Evolutionary conservation across 2,113 vertebrate genomes (phyloP).

Genomic region (Sturnus vulgaris): DNA sequence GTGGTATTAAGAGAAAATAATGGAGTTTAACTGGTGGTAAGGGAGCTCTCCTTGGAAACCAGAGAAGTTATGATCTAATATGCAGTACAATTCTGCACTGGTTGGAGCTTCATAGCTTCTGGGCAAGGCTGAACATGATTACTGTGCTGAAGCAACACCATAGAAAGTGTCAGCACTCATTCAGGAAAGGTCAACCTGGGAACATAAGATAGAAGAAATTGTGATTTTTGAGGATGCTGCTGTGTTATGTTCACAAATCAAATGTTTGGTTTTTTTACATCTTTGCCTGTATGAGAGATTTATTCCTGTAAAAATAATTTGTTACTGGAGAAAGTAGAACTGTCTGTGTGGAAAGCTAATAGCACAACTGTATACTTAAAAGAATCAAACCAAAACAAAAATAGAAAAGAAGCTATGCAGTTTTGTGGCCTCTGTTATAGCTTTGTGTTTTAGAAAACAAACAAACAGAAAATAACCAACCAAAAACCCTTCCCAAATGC

Average conservation of each 20-base stretch:
- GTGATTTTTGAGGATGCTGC: background rate
- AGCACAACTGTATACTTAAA: background rate
- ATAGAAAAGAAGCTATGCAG: background rate
- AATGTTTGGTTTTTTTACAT: background rate
- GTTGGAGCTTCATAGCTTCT: background rate
- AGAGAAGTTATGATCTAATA: background rate
- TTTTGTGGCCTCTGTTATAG: background rate
- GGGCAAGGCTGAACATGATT: background rate
- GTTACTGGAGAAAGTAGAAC: background rate
- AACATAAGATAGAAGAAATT: background rate
- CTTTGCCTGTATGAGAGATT: background rate
- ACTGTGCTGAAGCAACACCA: background rate
- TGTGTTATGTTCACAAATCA: background rate
- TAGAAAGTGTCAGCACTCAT: background rate
- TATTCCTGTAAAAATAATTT: background rate
- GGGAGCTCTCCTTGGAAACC: background rate
- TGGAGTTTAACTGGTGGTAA: background rate
- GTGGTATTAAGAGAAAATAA: background rate
- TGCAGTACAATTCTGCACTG: background rate
- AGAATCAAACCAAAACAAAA: background rate
- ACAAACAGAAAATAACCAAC: background rate
- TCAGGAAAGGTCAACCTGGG: background rate
- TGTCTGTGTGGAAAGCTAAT: background rate
- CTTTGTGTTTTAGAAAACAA: background rate
- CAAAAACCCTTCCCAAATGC: background rate